phyloP scores from a whole-genome alignment of 2,888 invertebrate genomes.

The Mimumesa dahlbomi region DNA sequence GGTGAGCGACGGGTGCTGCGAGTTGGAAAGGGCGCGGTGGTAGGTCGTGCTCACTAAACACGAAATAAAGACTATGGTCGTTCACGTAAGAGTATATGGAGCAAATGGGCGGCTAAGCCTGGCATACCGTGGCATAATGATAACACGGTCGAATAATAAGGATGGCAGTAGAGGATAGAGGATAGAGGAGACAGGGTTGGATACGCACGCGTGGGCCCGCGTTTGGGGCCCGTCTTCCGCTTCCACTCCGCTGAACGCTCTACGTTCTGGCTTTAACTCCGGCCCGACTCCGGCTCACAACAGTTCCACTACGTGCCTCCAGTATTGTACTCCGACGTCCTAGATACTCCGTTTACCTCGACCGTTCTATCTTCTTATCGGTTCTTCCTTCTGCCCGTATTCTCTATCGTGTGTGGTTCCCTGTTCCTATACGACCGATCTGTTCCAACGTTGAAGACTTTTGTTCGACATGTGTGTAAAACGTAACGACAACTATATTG shows the following conservation, averaged over 20 bases:
- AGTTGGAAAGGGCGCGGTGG: neutral
- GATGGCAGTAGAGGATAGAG: slow-evolving; percentile 74
- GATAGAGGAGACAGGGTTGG: slow-evolving; percentile 80
- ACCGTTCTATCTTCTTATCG: slow-evolving; percentile 15
- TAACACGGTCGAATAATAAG: slow-evolving; percentile 80
- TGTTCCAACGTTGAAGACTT: no score
- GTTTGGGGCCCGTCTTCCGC: slow-evolving; percentile 78
- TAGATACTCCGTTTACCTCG: slow-evolving; percentile 46
- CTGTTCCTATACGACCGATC: no score
- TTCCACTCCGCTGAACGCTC: slow-evolving; percentile 66
- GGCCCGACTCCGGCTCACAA: no score
- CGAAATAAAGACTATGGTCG: slow-evolving; percentile 39
- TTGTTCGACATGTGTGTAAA: no score
- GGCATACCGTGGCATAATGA: slow-evolving; percentile 75
- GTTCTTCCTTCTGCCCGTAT: slow-evolving; percentile 5
- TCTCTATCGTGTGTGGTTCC: no score
- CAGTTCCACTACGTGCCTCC: slow-evolving; percentile 64
- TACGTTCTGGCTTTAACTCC: slow-evolving; percentile 63
- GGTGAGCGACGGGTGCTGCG: neutral
- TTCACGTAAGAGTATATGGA: slow-evolving; percentile 27
- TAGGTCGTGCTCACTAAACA: slow-evolving; percentile 21
- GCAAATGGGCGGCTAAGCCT: slow-evolving; percentile 65
- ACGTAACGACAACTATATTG: no score
- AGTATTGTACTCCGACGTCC: slow-evolving; percentile 52
- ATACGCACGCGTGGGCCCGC: slow-evolving; percentile 79